A percentile compares a stretch with the other conserved stretches of the same genome.
Conservation (phyloP, 1,140 invertebrate genomes). For the Drosophila chauvacae region DNA sequence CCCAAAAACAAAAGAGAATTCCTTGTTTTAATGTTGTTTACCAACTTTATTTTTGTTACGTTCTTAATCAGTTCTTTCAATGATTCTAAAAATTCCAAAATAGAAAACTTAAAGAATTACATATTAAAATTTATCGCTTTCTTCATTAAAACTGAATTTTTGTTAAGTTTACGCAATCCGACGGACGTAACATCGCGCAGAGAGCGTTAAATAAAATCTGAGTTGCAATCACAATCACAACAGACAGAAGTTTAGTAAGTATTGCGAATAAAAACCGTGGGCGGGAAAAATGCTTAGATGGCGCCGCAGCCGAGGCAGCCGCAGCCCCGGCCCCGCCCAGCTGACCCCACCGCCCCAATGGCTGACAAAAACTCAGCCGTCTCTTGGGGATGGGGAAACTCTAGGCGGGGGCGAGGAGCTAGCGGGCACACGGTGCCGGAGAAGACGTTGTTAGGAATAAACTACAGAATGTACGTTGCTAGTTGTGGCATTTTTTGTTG, state of each 20-base stretch:
- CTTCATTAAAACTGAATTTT: conserved; percentile 77
- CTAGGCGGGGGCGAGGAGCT: conserved; percentile 9
- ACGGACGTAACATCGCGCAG: conserved; percentile 35
- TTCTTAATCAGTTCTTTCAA: conserved; percentile 83
- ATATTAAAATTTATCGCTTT: conserved; percentile 71
- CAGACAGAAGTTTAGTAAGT: conserved; percentile 35
- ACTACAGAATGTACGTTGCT: conserved; percentile 82
- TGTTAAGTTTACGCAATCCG: conserved; percentile 42
- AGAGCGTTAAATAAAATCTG: conserved; percentile 37
- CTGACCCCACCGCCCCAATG: conserved; percentile 20
- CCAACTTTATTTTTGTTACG: conserved; percentile 83
- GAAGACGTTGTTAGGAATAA: conserved; percentile 51
- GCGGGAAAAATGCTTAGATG: conserved; percentile 50
- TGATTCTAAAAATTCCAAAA: conserved; percentile 80
- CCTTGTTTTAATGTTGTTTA: conserved; percentile 75
- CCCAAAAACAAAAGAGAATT: neutral
- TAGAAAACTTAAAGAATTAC: conserved; percentile 76
- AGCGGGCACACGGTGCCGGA: conserved; percentile 6
- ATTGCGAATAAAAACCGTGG: conserved; percentile 50
- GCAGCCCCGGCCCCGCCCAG: conserved; percentile 25
- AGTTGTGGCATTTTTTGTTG: conserved; percentile 60
- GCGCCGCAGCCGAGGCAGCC: neutral
- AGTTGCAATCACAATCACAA: conserved; percentile 46
- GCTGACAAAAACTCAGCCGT: conserved; percentile 71
- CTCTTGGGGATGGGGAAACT: conserved; percentile 34